Conservation (phyloP, 2,888 invertebrate genomes). For the Lysandra coridon region DNA sequence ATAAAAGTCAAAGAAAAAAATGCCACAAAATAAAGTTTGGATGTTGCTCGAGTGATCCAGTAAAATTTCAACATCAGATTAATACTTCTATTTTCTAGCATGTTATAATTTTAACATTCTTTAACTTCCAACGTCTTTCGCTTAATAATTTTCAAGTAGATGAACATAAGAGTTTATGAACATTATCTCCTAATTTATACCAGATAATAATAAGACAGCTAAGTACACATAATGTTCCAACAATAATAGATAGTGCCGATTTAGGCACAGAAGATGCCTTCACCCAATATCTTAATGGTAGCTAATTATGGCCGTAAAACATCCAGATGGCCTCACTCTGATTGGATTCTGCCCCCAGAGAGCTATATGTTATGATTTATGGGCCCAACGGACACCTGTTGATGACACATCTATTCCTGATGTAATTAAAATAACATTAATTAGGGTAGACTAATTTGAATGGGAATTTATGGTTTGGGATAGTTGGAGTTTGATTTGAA, state of each 20-base stretch:
- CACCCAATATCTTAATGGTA: slow-evolving; percentile 2
- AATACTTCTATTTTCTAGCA: no score
- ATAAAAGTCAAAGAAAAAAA: no score
- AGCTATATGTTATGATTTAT: slow-evolving; percentile 7
- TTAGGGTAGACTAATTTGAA: neutral
- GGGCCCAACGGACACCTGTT: neutral
- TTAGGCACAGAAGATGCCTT: neutral
- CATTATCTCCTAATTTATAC: neutral
- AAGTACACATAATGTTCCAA: no score
- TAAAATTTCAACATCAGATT: no score
- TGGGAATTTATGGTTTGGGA: neutral
- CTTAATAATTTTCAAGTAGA: no score
- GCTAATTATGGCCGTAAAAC: neutral
- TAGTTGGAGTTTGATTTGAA: neutral
- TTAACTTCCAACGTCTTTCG: no score
- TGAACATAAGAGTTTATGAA: no score
- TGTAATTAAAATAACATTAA: slow-evolving; percentile 21
- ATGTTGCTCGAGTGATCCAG: no score
- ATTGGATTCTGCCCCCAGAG: slow-evolving; percentile 2
- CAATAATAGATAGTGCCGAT: neutral
- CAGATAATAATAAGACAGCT: neutral
- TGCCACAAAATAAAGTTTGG: no score
- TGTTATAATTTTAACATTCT: no score
- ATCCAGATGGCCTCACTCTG: neutral
- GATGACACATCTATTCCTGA: neutral